Percentiles rank a stretch among this genome's conserved stretches.
These are phyloP conservation scores for Hermaeophaga mercurialis DNA, from an alignment of 2,888 invertebrate genomes.

Conservation along the genomic window DNA sequence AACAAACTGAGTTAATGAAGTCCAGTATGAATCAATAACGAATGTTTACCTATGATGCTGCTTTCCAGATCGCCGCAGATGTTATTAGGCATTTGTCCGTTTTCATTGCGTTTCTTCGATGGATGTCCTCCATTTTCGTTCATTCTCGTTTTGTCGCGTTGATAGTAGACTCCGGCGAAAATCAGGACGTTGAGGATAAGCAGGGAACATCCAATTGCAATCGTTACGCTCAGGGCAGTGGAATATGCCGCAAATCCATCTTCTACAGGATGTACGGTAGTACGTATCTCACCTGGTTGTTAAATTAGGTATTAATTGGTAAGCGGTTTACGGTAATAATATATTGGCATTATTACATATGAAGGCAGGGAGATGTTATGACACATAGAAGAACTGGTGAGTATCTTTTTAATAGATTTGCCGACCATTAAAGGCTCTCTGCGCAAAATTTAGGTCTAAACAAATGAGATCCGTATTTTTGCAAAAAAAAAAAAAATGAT, in stretches of 20 bases:
- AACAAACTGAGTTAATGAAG: too few species aligned
- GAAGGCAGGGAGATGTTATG: too few species aligned
- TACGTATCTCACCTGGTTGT: conserved; percentile 54
- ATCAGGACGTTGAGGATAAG: conserved; percentile 90
- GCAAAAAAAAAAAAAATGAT: too few species aligned
- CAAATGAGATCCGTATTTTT: too few species aligned
- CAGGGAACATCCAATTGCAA: conserved; percentile 92
- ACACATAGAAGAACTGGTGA: too few species aligned
- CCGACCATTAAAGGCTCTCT: too few species aligned
- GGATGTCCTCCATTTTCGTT: conserved; percentile 62
- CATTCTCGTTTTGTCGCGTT: conserved; percentile 82
- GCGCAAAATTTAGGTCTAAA: too few species aligned
- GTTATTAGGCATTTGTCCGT: conserved; percentile 87
- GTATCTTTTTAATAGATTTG: too few species aligned
- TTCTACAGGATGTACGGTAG: conserved; percentile 68
- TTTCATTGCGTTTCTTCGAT: conserved; percentile 76
- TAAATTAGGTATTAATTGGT: too few species aligned
- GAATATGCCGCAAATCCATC: conserved; percentile 90
- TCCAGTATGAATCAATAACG: too few species aligned
- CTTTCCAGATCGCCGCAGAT: conserved; percentile 84
- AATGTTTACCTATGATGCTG: conserved; percentile 54
- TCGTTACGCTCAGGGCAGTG: conserved; percentile 89
- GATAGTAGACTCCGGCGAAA: conserved; percentile 94
- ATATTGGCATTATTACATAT: too few species aligned
- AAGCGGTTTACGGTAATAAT: too few species aligned